Conservation (phyloP, 2,113 vertebrate genomes). For the Rhipidura dahli region DNA sequence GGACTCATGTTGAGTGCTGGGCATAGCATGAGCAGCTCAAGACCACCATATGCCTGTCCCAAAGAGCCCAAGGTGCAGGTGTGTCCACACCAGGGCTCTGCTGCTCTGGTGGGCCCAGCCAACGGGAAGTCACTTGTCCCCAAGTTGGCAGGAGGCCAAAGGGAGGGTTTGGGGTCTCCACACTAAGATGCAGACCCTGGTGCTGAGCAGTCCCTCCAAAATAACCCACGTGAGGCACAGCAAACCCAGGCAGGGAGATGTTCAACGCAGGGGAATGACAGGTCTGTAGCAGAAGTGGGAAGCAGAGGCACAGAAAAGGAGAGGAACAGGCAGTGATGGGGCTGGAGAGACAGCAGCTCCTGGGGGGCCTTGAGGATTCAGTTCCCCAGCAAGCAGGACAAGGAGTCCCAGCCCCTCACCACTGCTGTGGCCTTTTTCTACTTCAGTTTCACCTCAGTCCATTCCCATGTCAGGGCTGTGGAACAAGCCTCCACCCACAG, state of each 20-base stretch:
- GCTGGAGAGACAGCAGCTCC: neutral
- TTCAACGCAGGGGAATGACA: neutral
- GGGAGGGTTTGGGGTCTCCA: neutral
- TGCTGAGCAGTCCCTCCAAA: neutral
- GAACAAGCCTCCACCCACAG: fast-evolving
- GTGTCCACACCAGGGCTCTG: neutral
- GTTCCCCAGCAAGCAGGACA: fast-evolving
- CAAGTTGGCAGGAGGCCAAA: neutral
- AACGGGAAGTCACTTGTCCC: neutral
- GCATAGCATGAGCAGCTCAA: neutral
- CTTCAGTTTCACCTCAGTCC: neutral
- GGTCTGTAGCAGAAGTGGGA: fast-evolving
- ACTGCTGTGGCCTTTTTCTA: neutral
- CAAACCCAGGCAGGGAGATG: neutral
- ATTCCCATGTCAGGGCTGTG: neutral
- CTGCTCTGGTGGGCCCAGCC: neutral
- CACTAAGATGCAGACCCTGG: neutral
- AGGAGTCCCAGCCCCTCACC: neutral
- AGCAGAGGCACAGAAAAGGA: neutral
- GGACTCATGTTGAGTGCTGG: neutral
- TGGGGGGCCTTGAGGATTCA: neutral
- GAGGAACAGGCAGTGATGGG: fast-evolving
- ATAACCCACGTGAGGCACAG: neutral
- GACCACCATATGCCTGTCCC: fast-evolving
- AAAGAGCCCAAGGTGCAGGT: fast-evolving